phyloP scores from a whole-genome alignment of 2,113 vertebrate genomes.

The Rhabdornis inornatus region DNA sequence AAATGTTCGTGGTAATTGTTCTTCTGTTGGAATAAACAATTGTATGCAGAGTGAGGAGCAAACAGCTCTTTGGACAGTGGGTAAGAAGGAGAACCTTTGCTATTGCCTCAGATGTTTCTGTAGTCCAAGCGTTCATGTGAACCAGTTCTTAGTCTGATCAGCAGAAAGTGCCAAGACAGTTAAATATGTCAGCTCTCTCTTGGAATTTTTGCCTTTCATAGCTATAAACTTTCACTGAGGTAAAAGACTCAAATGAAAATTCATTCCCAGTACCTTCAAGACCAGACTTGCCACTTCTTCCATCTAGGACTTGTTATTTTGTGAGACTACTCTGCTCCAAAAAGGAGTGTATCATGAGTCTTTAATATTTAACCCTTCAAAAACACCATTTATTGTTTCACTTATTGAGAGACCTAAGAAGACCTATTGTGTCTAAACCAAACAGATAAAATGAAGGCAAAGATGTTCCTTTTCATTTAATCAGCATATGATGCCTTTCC shows the following conservation, averaged over 20 bases:
- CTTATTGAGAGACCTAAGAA: not conserved
- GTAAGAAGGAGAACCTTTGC: not conserved
- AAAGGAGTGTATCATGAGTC: rapidly evolving
- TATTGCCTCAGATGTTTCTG: not conserved
- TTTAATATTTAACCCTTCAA: not conserved
- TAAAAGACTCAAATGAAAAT: not conserved
- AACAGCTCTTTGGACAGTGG: not conserved
- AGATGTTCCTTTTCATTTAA: not conserved
- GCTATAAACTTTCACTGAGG: not conserved
- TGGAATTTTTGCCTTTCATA: not conserved
- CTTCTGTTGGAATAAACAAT: not conserved
- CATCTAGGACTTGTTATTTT: not conserved
- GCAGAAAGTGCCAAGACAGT: not conserved
- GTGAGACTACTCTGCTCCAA: not conserved
- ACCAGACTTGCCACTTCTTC: not conserved
- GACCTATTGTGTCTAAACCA: not conserved
- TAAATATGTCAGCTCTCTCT: not conserved
- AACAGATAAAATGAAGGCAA: not conserved
- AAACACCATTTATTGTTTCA: not conserved
- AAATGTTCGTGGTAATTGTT: not conserved
- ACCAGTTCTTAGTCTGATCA: not conserved
- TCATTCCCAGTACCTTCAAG: not conserved
- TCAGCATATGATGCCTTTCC: not conserved
- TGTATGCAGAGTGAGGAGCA: not conserved
- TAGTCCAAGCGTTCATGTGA: rapidly evolving